Conservation (phyloP, 2,797 vertebrate species). For the Lutra lutra region DNA sequence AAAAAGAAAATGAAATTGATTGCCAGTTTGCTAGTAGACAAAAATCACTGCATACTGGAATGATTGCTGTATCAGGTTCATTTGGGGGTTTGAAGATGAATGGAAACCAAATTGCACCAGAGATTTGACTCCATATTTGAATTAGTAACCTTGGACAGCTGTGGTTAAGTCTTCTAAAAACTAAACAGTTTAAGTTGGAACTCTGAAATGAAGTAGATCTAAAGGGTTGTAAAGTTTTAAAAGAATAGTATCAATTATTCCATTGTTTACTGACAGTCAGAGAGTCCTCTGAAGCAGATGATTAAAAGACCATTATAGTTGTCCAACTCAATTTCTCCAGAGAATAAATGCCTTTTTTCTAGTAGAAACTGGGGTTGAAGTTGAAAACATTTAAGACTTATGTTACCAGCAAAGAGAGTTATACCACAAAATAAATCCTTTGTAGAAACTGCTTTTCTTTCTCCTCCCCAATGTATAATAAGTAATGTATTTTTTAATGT, state of each 20-base stretch:
- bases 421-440: constrained; percentile 17
- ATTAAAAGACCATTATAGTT: constrained; percentile 68
- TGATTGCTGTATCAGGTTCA: neutral
- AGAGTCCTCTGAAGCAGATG: constrained; percentile 50
- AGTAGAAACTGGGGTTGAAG: constrained; percentile 56
- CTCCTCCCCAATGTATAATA: neutral
- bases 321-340: constrained; percentile 38
- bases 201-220: constrained; percentile 38
- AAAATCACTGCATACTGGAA: neutral
- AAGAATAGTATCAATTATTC: constrained; percentile 48
- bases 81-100: constrained; percentile 5
- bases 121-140: constrained; percentile 25
- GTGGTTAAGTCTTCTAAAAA: constrained; percentile 15
- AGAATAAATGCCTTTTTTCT: constrained; percentile 49
- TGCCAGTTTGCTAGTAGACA: neutral
- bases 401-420: constrained; percentile 17
- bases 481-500: neutral
- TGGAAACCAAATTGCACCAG: neutral
- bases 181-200: neutral
- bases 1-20: constrained; percentile 14
- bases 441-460: neutral
- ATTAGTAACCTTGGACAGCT: neutral
- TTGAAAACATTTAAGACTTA: constrained; percentile 59
- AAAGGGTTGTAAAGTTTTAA: constrained; percentile 45
- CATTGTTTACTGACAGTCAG: constrained; percentile 63